Evolutionary conservation across 2,888 invertebrate genomes (phyloP).

Genomic region (Agriotes lineatus): DNA sequence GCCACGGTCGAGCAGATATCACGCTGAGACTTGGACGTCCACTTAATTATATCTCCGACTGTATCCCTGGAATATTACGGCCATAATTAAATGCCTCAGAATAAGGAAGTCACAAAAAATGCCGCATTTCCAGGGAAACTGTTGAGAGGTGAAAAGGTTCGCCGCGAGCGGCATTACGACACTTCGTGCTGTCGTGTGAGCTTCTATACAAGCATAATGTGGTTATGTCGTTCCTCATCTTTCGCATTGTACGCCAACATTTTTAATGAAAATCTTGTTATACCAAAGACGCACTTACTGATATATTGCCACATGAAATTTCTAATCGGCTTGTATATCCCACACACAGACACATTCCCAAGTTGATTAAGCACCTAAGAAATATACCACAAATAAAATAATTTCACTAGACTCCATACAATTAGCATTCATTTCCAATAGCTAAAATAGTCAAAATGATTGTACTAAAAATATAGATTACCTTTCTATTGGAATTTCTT

Average conservation of each 20-base stretch:
- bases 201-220: constrained; percentile 14
- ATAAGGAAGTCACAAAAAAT: constrained; percentile 35
- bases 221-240: constrained; percentile 20
- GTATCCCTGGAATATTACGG: constrained; percentile 45
- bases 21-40: constrained; percentile 42
- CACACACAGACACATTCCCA: background rate
- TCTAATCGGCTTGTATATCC: background rate
- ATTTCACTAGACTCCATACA: too few species aligned
- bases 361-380: background rate
- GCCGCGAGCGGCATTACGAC: constrained; percentile 16
- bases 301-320: constrained; percentile 4
- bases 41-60: constrained; percentile 47
- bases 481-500: too few species aligned
- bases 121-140: constrained; percentile 24
- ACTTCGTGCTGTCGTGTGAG: constrained; percentile 2
- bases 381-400: background rate
- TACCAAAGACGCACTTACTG: constrained; percentile 4
- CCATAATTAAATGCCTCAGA: constrained; percentile 43
- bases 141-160: constrained; percentile 36
- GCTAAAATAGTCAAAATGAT: too few species aligned
- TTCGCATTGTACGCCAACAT: background rate
- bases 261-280: constrained; percentile 5
- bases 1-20: constrained; percentile 44
- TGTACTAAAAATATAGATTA: too few species aligned
- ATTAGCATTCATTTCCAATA: too few species aligned